These are phyloP conservation scores for Ispidina lecontei DNA, from an alignment of 2,797 vertebrate species.

Conservation along the genomic window DNA sequence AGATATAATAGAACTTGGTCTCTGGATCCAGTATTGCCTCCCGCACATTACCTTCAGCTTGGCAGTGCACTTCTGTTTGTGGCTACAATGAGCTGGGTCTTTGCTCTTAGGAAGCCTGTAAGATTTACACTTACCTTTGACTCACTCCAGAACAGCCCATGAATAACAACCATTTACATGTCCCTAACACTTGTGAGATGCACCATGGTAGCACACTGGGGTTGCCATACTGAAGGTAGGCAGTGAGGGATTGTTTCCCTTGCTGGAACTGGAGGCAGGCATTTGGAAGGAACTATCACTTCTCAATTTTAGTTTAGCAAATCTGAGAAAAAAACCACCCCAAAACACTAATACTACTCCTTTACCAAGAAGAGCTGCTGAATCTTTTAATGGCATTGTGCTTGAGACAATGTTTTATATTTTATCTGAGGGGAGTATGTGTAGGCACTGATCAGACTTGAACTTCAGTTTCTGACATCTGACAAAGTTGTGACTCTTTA, in stretches of 20 bases:
- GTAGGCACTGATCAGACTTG: not conserved
- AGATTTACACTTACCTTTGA: not conserved
- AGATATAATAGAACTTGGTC: not conserved
- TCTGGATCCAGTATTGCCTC: not conserved
- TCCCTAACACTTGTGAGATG: not conserved
- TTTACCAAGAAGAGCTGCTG: not conserved
- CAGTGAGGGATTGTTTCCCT: not conserved
- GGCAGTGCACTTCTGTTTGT: no score
- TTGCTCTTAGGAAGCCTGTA: rapidly evolving
- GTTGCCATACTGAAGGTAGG: not conserved
- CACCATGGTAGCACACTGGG: not conserved
- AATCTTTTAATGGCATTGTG: not conserved
- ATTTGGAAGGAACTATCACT: not conserved
- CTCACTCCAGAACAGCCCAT: not conserved
- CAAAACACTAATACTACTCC: rapidly evolving
- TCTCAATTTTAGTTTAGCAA: not conserved
- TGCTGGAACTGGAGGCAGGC: not conserved
- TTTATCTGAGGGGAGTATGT: not conserved
- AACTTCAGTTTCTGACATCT: not conserved
- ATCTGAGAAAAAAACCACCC: not conserved
- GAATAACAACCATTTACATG: rapidly evolving
- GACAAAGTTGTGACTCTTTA: not conserved
- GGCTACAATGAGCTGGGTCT: not conserved
- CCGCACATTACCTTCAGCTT: not conserved
- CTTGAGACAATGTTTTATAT: not conserved